Percentiles rank a stretch among this genome's conserved stretches.
Conservation (phyloP, 2,113 vertebrate species). For the Oplegnathus fasciatus region DNA sequence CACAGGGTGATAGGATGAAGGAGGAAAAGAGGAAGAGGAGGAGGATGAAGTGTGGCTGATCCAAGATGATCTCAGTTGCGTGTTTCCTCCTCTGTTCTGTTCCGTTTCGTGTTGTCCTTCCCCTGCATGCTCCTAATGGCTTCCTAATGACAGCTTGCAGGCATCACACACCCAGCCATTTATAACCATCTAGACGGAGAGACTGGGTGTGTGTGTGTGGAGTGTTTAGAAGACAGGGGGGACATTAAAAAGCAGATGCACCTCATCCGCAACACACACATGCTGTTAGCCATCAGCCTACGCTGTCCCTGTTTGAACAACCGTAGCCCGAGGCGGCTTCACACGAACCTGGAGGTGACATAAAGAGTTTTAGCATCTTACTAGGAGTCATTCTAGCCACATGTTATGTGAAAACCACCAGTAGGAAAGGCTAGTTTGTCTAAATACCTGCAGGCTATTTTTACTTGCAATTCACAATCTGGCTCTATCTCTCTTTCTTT, state of each 20-base stretch:
- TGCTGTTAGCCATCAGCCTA: conserved; percentile 54
- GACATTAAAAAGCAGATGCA: conserved; percentile 73
- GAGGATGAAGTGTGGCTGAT: conserved; percentile 59
- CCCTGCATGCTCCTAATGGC: conserved; percentile 80
- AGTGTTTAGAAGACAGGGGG: conserved; percentile 53
- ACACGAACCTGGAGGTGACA: conserved; percentile 69
- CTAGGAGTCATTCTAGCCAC: conserved; percentile 49
- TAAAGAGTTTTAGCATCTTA: conserved; percentile 57
- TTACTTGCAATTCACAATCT: conserved; percentile 50
- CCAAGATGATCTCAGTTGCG: conserved; percentile 66
- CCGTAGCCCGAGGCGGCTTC: conserved; percentile 52
- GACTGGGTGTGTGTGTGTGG: conserved; percentile 43
- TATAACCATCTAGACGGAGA: conserved; percentile 74
- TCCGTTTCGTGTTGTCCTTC: conserved; percentile 69
- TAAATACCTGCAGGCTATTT: conserved; percentile 60
- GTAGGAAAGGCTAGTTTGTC: conserved; percentile 61
- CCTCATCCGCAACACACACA: conserved; percentile 56
- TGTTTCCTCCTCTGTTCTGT: conserved; percentile 71
- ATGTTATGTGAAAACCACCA: conserved; percentile 66
- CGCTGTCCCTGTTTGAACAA: conserved; percentile 59
- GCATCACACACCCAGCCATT: conserved; percentile 79
- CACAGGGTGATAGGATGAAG: conserved; percentile 42
- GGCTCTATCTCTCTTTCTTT: conserved; percentile 22
- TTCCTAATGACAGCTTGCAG: conserved; percentile 84
- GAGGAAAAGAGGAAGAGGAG: conserved; percentile 48